phyloP scores from a whole-genome alignment of 2,113 vertebrate species.

The Pluvianellus socialis region DNA sequence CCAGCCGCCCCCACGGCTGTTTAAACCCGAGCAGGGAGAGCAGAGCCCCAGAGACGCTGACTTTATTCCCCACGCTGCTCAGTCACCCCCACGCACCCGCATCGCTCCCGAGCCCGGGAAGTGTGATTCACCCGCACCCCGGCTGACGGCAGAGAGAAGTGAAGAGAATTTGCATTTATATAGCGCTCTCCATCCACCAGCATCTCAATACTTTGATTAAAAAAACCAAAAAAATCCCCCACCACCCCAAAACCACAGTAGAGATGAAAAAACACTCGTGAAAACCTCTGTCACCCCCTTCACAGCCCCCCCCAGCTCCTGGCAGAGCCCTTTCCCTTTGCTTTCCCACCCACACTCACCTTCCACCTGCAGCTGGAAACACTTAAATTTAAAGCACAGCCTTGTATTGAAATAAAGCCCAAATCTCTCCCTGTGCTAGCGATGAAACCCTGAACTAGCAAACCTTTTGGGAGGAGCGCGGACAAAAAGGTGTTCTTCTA shows the following conservation, averaged over 20 bases:
- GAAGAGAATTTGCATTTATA: not conserved
- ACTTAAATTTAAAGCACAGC: not conserved
- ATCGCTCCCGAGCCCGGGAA: fast-evolving
- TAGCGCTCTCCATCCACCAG: not conserved
- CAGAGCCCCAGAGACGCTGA: not conserved
- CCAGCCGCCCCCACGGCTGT: fast-evolving
- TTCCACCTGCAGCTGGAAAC: not conserved
- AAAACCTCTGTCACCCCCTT: not conserved
- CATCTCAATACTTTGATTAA: not conserved
- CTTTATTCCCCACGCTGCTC: fast-evolving
- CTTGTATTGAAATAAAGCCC: not conserved
- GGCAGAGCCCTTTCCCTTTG: not conserved
- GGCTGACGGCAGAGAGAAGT: fast-evolving
- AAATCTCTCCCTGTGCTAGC: not conserved
- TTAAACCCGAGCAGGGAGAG: not conserved
- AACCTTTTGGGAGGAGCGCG: not conserved
- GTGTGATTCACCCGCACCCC: not conserved
- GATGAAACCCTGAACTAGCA: not conserved
- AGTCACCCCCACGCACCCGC: fast-evolving
- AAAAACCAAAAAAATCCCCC: no score
- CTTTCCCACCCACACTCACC: not conserved
- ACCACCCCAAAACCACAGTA: no score
- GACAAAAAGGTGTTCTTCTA: not conserved
- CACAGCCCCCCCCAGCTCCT: not conserved
- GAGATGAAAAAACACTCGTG: not conserved